Conservation (phyloP, 1,140 invertebrate species). For the Atta colombica region DNA sequence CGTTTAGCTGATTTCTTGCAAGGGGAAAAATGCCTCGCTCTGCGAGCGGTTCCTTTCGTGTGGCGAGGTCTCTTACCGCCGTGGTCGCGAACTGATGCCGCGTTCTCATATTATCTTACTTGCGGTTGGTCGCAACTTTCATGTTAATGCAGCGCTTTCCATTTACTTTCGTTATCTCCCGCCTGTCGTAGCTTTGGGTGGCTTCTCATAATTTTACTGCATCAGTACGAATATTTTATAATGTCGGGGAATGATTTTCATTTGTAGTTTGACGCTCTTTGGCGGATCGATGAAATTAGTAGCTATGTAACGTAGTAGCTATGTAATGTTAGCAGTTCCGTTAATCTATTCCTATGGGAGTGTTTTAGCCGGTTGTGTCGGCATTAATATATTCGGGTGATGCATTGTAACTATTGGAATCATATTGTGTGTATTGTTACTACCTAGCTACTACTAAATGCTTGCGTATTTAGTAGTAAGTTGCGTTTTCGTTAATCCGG, state of each 20-base stretch:
- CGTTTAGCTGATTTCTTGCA: constrained; percentile 52
- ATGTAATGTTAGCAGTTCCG: background rate
- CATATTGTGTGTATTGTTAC: constrained; percentile 41
- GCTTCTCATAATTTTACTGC: background rate
- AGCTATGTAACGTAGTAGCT: constrained; percentile 4
- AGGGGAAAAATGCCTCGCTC: constrained; percentile 38
- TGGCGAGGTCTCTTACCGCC: background rate
- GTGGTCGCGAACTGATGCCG: too few relatives aligned
- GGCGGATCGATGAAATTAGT: constrained; percentile 40
- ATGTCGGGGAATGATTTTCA: background rate
- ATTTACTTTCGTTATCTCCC: constrained; percentile 46
- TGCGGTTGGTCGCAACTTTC: constrained; percentile 44
- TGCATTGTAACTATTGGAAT: constrained; percentile 56
- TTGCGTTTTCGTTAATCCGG: constrained; percentile 57
- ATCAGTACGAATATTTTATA: background rate
- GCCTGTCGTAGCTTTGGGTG: background rate
- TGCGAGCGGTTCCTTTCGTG: constrained; percentile 31
- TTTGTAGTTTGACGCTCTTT: background rate
- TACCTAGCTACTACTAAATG: background rate
- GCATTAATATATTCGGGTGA: constrained; percentile 57
- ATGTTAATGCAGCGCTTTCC: constrained; percentile 36
- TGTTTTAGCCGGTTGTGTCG: constrained; percentile 23
- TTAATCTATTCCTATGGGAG: constrained; percentile 39
- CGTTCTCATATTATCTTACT: constrained; percentile 47
- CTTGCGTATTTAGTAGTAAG: constrained; percentile 53